A percentile compares a stretch with the other conserved stretches of the same genome.
Conservation (phyloP, 2,888 invertebrate genomes). For the Netelia virgata region DNA sequence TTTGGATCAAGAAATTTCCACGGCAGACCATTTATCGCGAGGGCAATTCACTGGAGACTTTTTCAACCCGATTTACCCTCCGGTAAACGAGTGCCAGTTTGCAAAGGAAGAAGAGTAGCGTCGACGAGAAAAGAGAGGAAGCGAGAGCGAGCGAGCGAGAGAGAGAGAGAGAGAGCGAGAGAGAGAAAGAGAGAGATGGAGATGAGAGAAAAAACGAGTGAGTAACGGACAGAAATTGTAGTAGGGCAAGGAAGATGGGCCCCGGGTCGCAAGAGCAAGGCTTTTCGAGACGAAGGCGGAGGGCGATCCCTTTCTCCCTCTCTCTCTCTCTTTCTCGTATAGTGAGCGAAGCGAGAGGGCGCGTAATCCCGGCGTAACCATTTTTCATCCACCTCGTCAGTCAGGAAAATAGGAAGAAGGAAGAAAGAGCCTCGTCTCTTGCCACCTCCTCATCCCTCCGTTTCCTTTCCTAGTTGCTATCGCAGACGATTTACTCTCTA, state of each 20-base stretch:
- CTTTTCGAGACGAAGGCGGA: constrained; percentile 42
- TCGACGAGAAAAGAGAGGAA: constrained; percentile 11
- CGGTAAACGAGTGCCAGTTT: constrained; percentile 68
- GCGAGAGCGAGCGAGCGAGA: constrained; percentile 14
- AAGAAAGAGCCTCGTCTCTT: constrained; percentile 17
- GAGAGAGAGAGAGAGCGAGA: neutral
- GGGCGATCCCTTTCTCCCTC: constrained; percentile 5
- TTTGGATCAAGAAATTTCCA: constrained; percentile 65
- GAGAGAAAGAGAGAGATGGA: constrained; percentile 10
- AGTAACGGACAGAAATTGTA: constrained; percentile 53
- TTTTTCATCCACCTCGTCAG: constrained; percentile 67
- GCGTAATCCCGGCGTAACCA: constrained; percentile 67
- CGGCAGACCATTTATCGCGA: constrained; percentile 65
- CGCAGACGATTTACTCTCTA: constrained; percentile 51
- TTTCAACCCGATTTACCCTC: constrained; percentile 67
- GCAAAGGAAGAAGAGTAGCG: constrained; percentile 55
- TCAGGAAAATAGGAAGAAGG: constrained; percentile 63
- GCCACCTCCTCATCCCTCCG: constrained; percentile 4
- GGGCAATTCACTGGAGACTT: constrained; percentile 68
- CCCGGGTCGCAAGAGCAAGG: constrained; percentile 46
- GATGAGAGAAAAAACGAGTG: constrained; percentile 40
- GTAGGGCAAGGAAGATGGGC: constrained; percentile 50
- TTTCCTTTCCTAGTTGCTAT: constrained; percentile 39
- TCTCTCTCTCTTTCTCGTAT: constrained; percentile 1
- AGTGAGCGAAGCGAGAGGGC: constrained; percentile 55